Base-by-base conservation (phyloP, 2,797 vertebrate genomes). In the Sphaeramia orbicularis region DNA sequence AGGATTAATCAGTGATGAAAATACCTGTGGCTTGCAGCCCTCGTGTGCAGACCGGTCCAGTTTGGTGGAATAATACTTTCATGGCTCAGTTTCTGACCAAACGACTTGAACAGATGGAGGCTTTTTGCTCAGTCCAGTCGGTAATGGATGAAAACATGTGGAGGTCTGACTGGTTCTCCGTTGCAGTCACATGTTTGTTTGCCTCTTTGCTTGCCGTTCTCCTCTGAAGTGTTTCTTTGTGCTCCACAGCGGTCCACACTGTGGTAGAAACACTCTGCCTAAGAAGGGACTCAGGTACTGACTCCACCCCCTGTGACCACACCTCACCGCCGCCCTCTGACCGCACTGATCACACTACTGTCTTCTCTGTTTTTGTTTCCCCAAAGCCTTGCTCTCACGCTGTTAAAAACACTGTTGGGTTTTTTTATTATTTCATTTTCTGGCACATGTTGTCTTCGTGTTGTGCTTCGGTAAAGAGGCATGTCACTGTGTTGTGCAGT, bases 241-340 rank as follows among this genome's bases (percentile, higher is more conserved):
- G 89, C 94, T 93, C 95, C 91, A 91, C 96, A 98, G 96, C 80
- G 96, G 96, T 89, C 93, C 94, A 85, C 95, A 96, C 86, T 96
- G 97, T 95, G 95, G 97, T 95, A 97, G 97, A 96, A 99, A 97
- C 95, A 99, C 97, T 94, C 96, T 99, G 93, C 97, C 97, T 95
- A 99, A 96, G 92, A 98, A 96, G 91, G 96, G 96, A 95, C 93
- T 98, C 96, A 98, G 96, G 96, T 98, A 98, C 95, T 93, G 90
- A 68, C 79, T 36, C 65, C 71, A 73, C 81, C 55, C 55, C 66
- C 76, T 55, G 74, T 6, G 24, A 27, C 24, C 24, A 6, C 24
- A 6, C 24, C 6, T 3, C 24, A 27, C 24, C 24, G 24, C 24
- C 24, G 24, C 24, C 3, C 24, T 27, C 6, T 27, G 24, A 3